Evolutionary conservation across 2,888 invertebrate species (phyloP), one percentile per base, ranked within the genome.

Genomic region (Penaeus monodon): DNA sequence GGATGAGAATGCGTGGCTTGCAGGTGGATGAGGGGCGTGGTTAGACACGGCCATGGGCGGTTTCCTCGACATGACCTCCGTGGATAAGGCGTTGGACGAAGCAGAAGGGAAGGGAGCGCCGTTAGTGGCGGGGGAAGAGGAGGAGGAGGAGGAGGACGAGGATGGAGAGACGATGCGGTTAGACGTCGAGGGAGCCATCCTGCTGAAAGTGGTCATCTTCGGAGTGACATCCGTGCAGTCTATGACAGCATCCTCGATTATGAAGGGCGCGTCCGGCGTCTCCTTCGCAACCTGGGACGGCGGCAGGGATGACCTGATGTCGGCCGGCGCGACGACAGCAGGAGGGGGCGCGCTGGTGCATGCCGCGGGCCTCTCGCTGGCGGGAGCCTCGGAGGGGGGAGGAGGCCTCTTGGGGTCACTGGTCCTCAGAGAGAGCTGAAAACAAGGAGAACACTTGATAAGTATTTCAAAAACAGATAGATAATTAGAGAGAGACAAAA

Each of bases 211-310:
- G 0, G 86, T 87, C 86, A 87, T 87, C 65, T 82, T 78, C 8
- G 86, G 86, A 24, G 78, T 87, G 24, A 83, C 86, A n/a, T 83
- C 86, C 6, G 86, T 87, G 27, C 86, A 87, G 74, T 87, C 86
- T 29, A 87, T 87, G 20, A 87, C 82, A 12, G 86, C 86, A 12
- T 73, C 86, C 63, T 85, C 85, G n/a, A 73, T 38, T n/a, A 79
- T 33, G 27, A 57, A 57, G 57, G 57, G 57, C 57, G 57, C 17
- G 20, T 57, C 57, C 17, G 57, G 17, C 57, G 57, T 57, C 57
- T 57, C 57, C 57, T 57, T 57, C 29, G 68, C 44, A 22, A 49
- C 24, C n/a, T 77, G 44, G 27, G 49, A 38, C 49, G 57, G 57
- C 57, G 17, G 57, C 57, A 17, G 44, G 49, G 77, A 57, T 20